Conservation (phyloP, 2,888 invertebrate genomes). For the Thumatha senex region DNA sequence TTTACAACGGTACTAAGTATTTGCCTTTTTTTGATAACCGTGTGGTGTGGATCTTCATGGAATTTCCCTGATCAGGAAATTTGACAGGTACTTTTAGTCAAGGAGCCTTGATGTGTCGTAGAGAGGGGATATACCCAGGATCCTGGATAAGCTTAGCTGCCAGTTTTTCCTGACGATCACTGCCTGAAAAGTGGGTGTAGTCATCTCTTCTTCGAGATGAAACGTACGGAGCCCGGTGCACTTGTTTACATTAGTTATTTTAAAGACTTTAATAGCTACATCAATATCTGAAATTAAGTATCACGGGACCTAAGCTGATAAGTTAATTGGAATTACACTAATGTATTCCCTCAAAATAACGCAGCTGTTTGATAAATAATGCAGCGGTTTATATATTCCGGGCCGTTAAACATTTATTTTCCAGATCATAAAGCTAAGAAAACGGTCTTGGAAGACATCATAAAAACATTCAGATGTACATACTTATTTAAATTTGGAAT, state of each 20-base stretch:
- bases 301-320: neutral
- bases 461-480: conserved; percentile 5
- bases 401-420: conserved; percentile 11
- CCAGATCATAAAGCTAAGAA: conserved; percentile 11
- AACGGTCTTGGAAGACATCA: conserved; percentile 4
- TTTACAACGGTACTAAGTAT: too few relatives aligned
- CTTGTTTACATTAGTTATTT: neutral
- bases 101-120: too few relatives aligned
- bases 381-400: conserved; percentile 4
- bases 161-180: too few relatives aligned
- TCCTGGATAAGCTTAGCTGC: too few relatives aligned
- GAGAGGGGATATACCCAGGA: too few relatives aligned
- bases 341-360: neutral
- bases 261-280: neutral
- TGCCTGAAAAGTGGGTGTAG: too few relatives aligned
- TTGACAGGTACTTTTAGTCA: too few relatives aligned
- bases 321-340: neutral
- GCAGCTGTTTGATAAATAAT: conserved; percentile 1
- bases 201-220: too few relatives aligned
- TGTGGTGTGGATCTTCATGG: too few relatives aligned
- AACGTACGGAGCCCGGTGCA: too few relatives aligned
- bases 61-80: too few relatives aligned
- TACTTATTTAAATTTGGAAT: neutral
- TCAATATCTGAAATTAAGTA: neutral
- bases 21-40: too few relatives aligned